Conservation (phyloP, 2,113 vertebrate genomes). For the Actinemys pallida region DNA sequence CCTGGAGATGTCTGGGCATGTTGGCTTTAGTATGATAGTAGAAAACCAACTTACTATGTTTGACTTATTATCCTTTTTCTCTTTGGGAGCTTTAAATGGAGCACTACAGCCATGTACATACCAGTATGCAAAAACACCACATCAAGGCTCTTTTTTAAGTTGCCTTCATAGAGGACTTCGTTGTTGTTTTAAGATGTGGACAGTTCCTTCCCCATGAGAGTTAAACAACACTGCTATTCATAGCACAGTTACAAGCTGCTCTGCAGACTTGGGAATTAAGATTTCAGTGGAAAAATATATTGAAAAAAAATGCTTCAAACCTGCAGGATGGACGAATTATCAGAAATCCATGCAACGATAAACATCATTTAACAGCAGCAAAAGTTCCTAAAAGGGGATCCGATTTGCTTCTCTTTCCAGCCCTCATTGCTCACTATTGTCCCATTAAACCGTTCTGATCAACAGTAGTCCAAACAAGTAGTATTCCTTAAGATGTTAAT, state of each 20-base stretch:
- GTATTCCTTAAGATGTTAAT: too few relatives aligned
- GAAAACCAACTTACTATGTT: background rate
- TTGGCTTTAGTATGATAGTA: background rate
- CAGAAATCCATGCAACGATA: too few relatives aligned
- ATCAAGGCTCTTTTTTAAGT: background rate
- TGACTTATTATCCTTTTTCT: background rate
- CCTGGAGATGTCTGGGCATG: background rate
- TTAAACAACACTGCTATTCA: background rate
- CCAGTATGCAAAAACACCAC: background rate
- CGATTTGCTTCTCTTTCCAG: too few relatives aligned
- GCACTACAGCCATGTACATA: background rate
- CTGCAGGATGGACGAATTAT: background rate
- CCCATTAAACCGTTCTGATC: too few relatives aligned
- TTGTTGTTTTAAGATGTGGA: background rate
- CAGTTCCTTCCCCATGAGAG: background rate
- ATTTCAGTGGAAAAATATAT: background rate
- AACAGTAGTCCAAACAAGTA: too few relatives aligned
- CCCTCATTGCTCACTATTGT: too few relatives aligned
- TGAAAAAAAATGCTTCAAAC: background rate
- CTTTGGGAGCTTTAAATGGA: background rate
- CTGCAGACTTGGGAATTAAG: background rate
- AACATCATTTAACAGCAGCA: too few relatives aligned
- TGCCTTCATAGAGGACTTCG: background rate
- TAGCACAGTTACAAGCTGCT: background rate
- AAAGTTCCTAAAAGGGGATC: too few relatives aligned